Conservation (phyloP, 2,797 vertebrate species). For the Danio albolineatus region DNA sequence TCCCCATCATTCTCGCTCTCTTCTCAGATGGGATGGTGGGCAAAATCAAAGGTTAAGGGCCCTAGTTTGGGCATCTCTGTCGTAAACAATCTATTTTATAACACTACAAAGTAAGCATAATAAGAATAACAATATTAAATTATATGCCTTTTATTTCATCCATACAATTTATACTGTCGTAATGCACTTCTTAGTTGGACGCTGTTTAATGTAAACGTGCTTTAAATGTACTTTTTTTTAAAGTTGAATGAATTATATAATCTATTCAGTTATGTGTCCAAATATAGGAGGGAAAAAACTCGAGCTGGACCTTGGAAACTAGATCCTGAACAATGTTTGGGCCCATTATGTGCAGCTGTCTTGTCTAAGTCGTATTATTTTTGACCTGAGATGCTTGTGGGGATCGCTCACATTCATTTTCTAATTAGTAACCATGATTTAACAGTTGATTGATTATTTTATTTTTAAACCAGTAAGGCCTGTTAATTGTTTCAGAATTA, state of each 20-base stretch:
- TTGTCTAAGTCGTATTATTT: constrained; percentile 72
- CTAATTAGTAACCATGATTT: not conserved
- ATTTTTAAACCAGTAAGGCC: constrained; percentile 18
- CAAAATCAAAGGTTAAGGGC: no score
- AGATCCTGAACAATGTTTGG: constrained; percentile 68
- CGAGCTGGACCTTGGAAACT: constrained; percentile 76
- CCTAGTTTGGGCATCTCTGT: no score
- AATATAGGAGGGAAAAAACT: constrained; percentile 76
- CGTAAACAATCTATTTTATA: no score
- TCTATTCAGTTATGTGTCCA: constrained; percentile 56
- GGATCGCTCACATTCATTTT: constrained; percentile 42
- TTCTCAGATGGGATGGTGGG: no score
- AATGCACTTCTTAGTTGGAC: no score
- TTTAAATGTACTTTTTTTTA: not conserved
- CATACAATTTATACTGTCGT: no score
- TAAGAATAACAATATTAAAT: no score
- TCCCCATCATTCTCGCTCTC: no score
- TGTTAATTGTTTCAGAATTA: not conserved
- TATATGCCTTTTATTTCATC: no score
- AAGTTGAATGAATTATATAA: not conserved
- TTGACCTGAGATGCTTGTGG: constrained; percentile 55
- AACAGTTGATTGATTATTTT: not conserved
- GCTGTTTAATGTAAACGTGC: no score
- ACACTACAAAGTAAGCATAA: no score
- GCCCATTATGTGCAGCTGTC: constrained; percentile 75